Conservation (phyloP, 1,140 invertebrate genomes). For the Anoplophora glabripennis region DNA sequence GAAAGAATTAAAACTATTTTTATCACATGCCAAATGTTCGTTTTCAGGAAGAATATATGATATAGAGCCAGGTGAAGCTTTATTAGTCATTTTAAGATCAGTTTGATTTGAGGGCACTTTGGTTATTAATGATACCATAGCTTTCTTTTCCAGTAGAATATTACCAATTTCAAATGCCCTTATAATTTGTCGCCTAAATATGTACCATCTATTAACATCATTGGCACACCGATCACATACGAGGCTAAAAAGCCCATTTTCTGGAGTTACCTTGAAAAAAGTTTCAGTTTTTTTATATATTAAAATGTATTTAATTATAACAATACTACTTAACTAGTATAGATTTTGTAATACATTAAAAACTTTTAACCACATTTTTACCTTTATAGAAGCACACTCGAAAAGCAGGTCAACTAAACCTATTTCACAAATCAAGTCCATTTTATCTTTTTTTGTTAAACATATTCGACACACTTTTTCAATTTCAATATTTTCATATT, state of each 20-base stretch:
- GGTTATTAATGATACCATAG: conserved; percentile 15
- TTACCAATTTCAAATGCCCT: conserved; percentile 22
- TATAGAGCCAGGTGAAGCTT: too few species aligned
- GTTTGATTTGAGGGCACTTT: too few species aligned
- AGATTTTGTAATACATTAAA: not conserved
- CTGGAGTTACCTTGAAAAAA: conserved; percentile 16
- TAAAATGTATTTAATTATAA: too few species aligned
- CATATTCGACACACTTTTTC: conserved; percentile 26
- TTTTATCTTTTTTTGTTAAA: conserved; percentile 22
- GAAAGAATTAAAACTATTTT: too few species aligned
- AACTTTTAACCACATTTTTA: not conserved
- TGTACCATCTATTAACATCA: conserved; percentile 23
- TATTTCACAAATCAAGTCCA: conserved; percentile 23
- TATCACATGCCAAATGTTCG: too few species aligned
- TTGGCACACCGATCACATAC: conserved; percentile 22
- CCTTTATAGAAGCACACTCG: not conserved
- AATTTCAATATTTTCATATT: conserved; percentile 24
- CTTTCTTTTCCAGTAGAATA: conserved; percentile 15
- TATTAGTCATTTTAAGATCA: too few species aligned
- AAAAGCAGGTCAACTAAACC: conserved; percentile 19
- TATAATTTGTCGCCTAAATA: conserved; percentile 25
- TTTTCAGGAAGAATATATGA: too few species aligned
- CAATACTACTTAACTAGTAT: too few species aligned
- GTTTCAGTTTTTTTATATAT: not conserved
- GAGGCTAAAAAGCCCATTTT: conserved; percentile 23